These are phyloP conservation scores for Luscinia luscinia DNA, from an alignment of 2,797 vertebrate genomes.

Conservation along the genomic window DNA sequence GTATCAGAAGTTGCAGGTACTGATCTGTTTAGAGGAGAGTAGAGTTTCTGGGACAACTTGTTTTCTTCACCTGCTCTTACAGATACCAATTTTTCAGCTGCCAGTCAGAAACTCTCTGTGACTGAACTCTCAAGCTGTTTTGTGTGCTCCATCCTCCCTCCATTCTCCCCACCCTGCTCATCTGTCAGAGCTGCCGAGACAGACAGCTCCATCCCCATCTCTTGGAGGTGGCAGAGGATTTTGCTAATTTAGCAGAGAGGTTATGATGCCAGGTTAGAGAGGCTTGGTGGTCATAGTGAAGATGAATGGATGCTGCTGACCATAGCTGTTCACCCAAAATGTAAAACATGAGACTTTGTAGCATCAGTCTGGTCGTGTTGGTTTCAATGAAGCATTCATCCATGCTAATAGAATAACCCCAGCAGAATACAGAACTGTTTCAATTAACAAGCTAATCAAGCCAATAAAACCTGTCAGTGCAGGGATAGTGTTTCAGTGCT, in stretches of 20 bases:
- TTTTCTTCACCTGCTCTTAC: background rate
- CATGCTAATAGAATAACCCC: background rate
- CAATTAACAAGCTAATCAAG: background rate
- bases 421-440: background rate
- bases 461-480: background rate
- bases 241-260: background rate
- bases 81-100: background rate
- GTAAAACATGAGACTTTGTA: background rate
- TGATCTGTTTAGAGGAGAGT: background rate
- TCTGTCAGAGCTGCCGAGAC: background rate
- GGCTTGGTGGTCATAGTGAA: background rate
- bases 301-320: background rate
- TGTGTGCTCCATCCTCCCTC: background rate
- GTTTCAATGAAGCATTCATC: background rate
- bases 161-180: background rate
- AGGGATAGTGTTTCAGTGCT: background rate
- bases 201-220: background rate
- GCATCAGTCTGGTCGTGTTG: background rate
- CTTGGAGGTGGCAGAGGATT: background rate
- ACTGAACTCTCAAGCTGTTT: background rate
- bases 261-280: background rate
- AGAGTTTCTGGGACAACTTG: background rate
- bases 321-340: fast-evolving
- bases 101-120: background rate
- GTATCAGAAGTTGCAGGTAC: background rate